Percentiles rank a stretch among this genome's conserved stretches.
These are phyloP conservation scores for Bombylius major DNA, from an alignment of 2,888 invertebrate species.

Conservation along the genomic window DNA sequence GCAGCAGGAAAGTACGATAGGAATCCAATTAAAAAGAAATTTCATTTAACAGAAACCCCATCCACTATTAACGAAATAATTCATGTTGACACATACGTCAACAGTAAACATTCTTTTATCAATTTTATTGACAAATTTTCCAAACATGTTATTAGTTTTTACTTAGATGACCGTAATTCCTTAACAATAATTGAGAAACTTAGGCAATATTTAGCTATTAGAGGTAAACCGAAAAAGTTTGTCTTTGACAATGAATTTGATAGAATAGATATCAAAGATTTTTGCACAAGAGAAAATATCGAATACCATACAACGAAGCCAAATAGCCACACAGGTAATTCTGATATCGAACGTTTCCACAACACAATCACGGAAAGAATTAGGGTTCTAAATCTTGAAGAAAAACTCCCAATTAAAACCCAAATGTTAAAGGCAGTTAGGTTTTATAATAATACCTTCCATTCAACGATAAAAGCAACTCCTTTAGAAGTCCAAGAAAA, in stretches of 20 bases:
- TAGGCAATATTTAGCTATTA: not conserved
- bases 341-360: not conserved
- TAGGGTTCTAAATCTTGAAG: not conserved
- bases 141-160: not conserved
- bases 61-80: not conserved
- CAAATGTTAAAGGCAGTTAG: not conserved
- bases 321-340: not conserved
- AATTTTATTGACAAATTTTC: conserved; percentile 3
- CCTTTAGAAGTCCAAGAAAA: not conserved
- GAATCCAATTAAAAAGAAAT: not conserved
- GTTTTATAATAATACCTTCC: not conserved
- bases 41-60: conserved; percentile 1
- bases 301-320: not conserved
- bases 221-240: not conserved
- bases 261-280: not conserved
- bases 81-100: not conserved
- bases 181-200: not conserved
- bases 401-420: not conserved
- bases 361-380: not conserved
- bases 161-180: not conserved
- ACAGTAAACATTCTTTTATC: conserved; percentile 1
- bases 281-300: not conserved
- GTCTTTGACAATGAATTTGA: not conserved
- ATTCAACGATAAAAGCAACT: not conserved
- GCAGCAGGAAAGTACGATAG: not conserved